These are phyloP conservation scores for Palythoa grandis DNA, from an alignment of 92 coral and sea anemone genomes.

Conservation along the genomic window DNA sequence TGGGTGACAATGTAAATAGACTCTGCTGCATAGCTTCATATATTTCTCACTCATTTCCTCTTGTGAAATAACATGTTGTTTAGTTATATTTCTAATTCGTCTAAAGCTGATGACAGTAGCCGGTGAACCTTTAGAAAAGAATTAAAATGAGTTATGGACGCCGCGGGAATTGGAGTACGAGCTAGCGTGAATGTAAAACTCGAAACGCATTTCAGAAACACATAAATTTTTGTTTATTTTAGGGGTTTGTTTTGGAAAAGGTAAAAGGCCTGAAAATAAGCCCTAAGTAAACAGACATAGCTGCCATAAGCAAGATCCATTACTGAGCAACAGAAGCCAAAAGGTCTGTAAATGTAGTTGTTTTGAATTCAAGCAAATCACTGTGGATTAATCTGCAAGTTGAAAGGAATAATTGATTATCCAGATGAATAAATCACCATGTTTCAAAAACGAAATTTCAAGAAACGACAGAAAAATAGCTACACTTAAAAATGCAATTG, in stretches of 20 bases:
- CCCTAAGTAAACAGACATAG: slow-evolving; percentile 5
- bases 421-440: slow-evolving; percentile 23
- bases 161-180: slow-evolving; percentile 12
- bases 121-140: slow-evolving; percentile 7
- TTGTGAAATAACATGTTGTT: slow-evolving; percentile 64
- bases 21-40: neutral
- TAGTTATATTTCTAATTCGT: slow-evolving; percentile 58
- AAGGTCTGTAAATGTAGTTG: slow-evolving; percentile 42
- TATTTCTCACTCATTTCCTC: slow-evolving; percentile 15
- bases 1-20: slow-evolving; percentile 27
- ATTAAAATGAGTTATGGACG: neutral
- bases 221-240: slow-evolving; percentile 27
- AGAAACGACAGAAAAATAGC: slow-evolving; percentile 8
- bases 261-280: slow-evolving; percentile 5
- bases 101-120: slow-evolving; percentile 50
- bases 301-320: slow-evolving; percentile 34
- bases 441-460: slow-evolving; percentile 24
- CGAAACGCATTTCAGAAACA: neutral
- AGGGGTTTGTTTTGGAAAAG: slow-evolving; percentile 27
- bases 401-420: slow-evolving; percentile 12
- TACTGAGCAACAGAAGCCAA: neutral
- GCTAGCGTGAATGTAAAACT: neutral
- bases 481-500: slow-evolving; percentile 1
- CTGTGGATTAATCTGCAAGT: slow-evolving; percentile 14
- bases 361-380: slow-evolving; percentile 14